Evolutionary conservation across 2,113 vertebrate species (phyloP).

Genomic region (Synchiropus splendidus): DNA sequence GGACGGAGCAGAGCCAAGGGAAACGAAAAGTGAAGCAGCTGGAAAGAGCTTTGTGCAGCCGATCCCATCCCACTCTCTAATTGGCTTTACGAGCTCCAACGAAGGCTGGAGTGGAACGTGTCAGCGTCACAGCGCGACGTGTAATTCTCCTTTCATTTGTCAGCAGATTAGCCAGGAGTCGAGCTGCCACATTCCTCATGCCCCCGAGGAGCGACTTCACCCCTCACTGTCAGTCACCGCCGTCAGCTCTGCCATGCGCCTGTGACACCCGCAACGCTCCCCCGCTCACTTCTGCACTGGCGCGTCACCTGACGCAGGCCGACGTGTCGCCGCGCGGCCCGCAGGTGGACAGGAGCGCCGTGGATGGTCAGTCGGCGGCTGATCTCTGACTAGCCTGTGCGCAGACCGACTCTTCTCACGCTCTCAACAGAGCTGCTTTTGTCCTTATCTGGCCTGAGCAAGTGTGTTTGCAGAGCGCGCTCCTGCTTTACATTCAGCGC

Average conservation of each 20-base stretch:
- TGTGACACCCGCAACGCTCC: slow-evolving; percentile 1
- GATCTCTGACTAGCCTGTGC: no score
- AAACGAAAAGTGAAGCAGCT: neutral
- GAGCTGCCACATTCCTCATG: slow-evolving; percentile 12
- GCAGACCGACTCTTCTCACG: no score
- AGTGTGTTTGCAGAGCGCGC: slow-evolving; percentile 7
- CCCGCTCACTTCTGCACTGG: slow-evolving; percentile 5
- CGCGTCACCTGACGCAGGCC: slow-evolving; percentile 5
- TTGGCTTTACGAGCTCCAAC: neutral
- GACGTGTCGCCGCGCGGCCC: slow-evolving; percentile 1
- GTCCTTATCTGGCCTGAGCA: slow-evolving; percentile 25
- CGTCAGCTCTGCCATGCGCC: slow-evolving; percentile 6
- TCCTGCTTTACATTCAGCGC: slow-evolving; percentile 40
- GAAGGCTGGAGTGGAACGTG: neutral
- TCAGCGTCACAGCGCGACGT: neutral
- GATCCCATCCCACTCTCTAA: neutral
- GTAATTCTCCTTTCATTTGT: neutral
- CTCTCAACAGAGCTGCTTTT: neutral
- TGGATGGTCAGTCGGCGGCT: no score
- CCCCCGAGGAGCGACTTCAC: slow-evolving; percentile 17
- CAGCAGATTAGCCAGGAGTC: neutral
- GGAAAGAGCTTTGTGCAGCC: neutral
- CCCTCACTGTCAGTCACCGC: slow-evolving; percentile 5
- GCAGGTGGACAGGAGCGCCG: no score
- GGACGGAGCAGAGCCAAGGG: slow-evolving; percentile 1